A percentile compares a stretch with the other conserved stretches of the same genome.
Conservation (phyloP, 2,888 invertebrate genomes). For the Sisyra terminalis region DNA sequence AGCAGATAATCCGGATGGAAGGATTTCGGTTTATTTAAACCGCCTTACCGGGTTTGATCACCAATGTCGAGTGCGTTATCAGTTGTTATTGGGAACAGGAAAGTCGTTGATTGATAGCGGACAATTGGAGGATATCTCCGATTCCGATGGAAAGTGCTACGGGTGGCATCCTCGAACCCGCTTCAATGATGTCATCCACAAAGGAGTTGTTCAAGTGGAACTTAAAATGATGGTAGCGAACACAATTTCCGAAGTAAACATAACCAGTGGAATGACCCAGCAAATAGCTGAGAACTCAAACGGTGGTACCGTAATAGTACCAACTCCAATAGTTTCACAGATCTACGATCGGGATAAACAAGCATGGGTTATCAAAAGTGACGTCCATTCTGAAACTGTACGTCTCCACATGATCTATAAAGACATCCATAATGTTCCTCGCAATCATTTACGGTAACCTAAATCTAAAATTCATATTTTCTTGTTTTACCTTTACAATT, state of each 20-base stretch:
- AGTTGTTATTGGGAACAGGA: constrained; percentile 49
- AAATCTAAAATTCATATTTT: no score
- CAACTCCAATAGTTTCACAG: constrained; percentile 38
- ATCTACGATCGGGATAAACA: constrained; percentile 70
- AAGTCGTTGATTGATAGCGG: constrained; percentile 51
- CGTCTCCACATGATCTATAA: constrained; percentile 58
- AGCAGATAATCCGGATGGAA: constrained; percentile 24
- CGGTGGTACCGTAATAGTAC: constrained; percentile 32
- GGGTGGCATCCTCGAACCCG: constrained; percentile 52
- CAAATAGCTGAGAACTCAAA: constrained; percentile 8
- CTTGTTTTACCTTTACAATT: no score
- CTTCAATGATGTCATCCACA: constrained; percentile 37
- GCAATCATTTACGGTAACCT: constrained; percentile 47
- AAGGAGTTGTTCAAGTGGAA: constrained; percentile 45
- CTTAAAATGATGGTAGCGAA: constrained; percentile 61
- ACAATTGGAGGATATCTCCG: constrained; percentile 50
- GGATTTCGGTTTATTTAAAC: constrained; percentile 41
- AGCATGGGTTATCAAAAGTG: constrained; percentile 62
- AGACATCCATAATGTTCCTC: constrained; percentile 60
- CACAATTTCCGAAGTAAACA: constrained; percentile 41
- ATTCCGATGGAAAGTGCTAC: constrained; percentile 50
- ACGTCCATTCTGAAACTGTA: constrained; percentile 59
- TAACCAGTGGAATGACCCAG: constrained; percentile 14
- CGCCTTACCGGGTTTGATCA: constrained; percentile 69
- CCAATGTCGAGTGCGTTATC: constrained; percentile 57